Evolutionary conservation across 2,797 vertebrate genomes (phyloP), one percentile per base, ranked within the genome.

Genomic region (Cirrhinus mrigala): DNA sequence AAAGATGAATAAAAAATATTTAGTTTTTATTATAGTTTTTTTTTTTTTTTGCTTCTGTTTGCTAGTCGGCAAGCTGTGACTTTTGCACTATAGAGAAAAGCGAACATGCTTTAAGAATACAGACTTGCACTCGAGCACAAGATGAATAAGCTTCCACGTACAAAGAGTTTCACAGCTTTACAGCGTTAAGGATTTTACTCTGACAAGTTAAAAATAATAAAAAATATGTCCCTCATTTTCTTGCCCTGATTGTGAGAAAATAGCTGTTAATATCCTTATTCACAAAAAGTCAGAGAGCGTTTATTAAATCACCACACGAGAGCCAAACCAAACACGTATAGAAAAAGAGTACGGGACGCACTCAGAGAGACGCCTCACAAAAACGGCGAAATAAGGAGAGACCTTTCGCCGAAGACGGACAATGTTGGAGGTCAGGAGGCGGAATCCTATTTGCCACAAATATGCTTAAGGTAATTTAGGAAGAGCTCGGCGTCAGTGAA

Each of bases 391-490:
- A 37, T 52, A 89, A 86, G 80, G 66, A 83, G 71, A 62, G 81
- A 86, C 87, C 87, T 91, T 88, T 84, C 87, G 78, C 84, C 87
- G 87, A 79, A 48, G 81, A 76, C 88, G 86, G 88, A 87, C 84
- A 89, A 82, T 86, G 78, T 66, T 50, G 87, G 89, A 88, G 90
- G 87, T 90, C 89, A 89, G 90, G 89, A 78, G 83, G 86, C 87
- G 90, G 92, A 95, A 96, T 96, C 95, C 94, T 92, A 94, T 96
- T 96, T 95, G 93, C 92, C 90, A 89, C 93, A 94, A 96, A 96
- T 95, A 94, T 91, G 90, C 92, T 96, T 95, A 94, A 94, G 92
- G 94, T 94, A 93, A 94, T 96, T 95, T 92, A 89, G 88, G 90
- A 91, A 92, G 88, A 91, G 90, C 92, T 86, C 52, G 20, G 86